Evolutionary conservation across 1,140 invertebrate species (phyloP).

Genomic region (Drosophila mojavensis): DNA sequence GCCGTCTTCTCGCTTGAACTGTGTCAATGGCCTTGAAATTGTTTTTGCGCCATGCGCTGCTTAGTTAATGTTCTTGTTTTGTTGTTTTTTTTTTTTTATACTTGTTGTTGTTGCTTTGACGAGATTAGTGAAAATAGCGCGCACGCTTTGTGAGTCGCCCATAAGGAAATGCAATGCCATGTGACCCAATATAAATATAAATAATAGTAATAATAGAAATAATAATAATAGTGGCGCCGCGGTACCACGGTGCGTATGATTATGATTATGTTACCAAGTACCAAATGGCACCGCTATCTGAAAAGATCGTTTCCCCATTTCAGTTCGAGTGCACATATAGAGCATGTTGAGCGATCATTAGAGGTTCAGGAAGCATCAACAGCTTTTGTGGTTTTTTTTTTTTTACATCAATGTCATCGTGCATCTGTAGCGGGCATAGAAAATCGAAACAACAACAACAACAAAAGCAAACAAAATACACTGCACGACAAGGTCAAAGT

Average conservation of each 20-base stretch:
- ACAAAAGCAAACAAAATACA: conserved; percentile 33
- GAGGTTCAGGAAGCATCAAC: conserved; percentile 56
- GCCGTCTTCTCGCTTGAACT: conserved; percentile 64
- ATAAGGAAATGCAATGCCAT: conserved; percentile 50
- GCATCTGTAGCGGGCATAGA: conserved; percentile 22
- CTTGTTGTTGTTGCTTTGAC: conserved; percentile 27
- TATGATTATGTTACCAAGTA: conserved; percentile 42
- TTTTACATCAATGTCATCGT: conserved; percentile 58
- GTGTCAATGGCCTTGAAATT: conserved; percentile 79
- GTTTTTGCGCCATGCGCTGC: conserved; percentile 66
- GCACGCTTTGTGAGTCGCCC: conserved; percentile 30
- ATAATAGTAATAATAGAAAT: too few relatives aligned
- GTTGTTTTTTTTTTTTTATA: conserved; percentile 21
- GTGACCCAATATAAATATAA: neutral
- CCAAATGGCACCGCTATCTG: neutral
- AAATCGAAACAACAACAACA: conserved; percentile 9
- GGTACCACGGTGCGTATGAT: conserved; percentile 56
- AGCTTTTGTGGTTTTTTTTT: conserved; percentile 57
- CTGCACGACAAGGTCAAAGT: conserved; percentile 64
- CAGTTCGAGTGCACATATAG: conserved; percentile 6
- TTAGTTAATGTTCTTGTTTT: conserved; percentile 61
- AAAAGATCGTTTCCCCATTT: conserved; percentile 5
- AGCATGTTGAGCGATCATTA: conserved; percentile 39
- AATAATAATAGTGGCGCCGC: neutral
- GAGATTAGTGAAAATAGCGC: conserved; percentile 70